Evolutionary conservation across 2,797 vertebrate genomes (phyloP).

Genomic region (Leptoclinus maculatus): DNA sequence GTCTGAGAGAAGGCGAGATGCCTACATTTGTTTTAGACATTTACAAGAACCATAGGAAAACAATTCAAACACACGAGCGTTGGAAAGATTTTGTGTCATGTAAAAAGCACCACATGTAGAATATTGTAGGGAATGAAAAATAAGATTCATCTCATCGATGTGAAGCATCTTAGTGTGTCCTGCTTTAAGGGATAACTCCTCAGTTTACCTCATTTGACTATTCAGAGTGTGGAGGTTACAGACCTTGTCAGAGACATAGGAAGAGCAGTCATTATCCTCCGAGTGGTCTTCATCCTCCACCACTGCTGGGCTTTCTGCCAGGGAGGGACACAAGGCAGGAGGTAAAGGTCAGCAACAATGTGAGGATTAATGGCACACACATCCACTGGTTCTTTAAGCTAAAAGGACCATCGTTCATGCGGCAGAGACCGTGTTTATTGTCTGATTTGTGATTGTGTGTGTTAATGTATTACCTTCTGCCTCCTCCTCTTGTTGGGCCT

Average conservation of each 20-base stretch:
- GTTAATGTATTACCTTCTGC: constrained; percentile 81
- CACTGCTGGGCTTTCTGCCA: constrained; percentile 76
- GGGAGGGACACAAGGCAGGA: constrained; percentile 9
- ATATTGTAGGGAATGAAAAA: not conserved
- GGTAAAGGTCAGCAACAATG: constrained; percentile 20
- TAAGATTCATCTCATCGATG: not conserved
- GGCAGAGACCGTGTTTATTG: not conserved
- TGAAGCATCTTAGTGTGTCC: not conserved
- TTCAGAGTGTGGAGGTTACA: constrained; percentile 30
- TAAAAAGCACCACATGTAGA: not conserved
- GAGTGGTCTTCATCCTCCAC: constrained; percentile 82
- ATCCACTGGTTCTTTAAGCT: not conserved
- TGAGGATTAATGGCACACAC: constrained; percentile 16
- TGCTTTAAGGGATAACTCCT: not conserved
- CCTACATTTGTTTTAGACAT: not conserved
- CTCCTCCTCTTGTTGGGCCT: constrained; percentile 89
- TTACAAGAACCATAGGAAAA: not conserved
- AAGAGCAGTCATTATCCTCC: constrained; percentile 75
- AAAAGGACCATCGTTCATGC: not conserved
- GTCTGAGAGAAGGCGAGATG: not conserved
- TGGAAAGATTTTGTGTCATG: not conserved
- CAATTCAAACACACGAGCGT: not conserved
- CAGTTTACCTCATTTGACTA: not conserved
- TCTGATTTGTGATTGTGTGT: constrained; percentile 4
- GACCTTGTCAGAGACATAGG: constrained; percentile 79